Evolutionary conservation across 1,140 invertebrate species (phyloP), one percentile per base, ranked within the genome.

Genomic region (Cyrtorhinus lividipennis): DNA sequence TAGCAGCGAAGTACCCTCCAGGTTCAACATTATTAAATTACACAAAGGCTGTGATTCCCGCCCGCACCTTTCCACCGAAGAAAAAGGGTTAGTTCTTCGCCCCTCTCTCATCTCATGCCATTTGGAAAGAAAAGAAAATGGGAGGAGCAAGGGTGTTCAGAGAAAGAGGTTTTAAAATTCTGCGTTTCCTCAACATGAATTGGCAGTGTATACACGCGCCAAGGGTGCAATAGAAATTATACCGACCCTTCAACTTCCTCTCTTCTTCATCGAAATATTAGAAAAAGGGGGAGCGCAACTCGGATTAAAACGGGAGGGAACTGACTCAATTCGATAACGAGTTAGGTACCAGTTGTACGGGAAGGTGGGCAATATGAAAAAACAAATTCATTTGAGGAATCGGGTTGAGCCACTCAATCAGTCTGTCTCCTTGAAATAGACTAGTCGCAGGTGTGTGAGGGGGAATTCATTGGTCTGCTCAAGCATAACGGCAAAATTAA

Each of bases 21-120:
- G 12, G 48, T 53, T 53, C 48, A 53, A 53, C 48, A 53, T 53
- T 53, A 53, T 53, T 53, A 53, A 53, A 53, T 53, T 53, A 53
- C 48, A 53, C 48, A 53, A 53, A 53, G 48, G 18, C 48, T 48
- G 60, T 56, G 26, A 62, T 57, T 65, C 53, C 59, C 20, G 18
- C 65, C 46, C 38, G 26, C 61, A 20, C 58, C 26, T 45, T 38
- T 30, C 46, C 26, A 26, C 24, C 20, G 48, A 13, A 22, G 48
- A 53, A 53, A 20, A 53, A 53, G 48, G 48, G 38, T 44, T 44
- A 53, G 18, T 5, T 53, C 48, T 20, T 38, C 20, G 48, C 10
- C 10, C 48, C 10, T 53, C n/a, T n/a, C n/a, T 53, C 48, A 22
- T 53, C 48, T 53, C 38, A 10, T 44, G 8, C n/a, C 38, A 44